phyloP scores from a whole-genome alignment of 1,140 invertebrate species.

The Zaprionus gabonicus region DNA sequence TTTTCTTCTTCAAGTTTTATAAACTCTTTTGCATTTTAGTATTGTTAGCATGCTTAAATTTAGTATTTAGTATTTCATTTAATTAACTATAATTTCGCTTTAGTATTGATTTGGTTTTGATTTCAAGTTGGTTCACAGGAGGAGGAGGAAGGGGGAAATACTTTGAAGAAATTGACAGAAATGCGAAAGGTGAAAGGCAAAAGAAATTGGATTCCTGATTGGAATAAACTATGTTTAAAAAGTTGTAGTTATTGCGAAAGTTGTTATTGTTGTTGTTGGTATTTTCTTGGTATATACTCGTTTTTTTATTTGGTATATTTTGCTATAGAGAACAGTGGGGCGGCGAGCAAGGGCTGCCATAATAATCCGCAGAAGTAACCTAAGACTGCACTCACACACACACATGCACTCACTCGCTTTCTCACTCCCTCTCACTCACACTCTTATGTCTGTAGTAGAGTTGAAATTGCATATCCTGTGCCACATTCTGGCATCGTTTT shows the following conservation, averaged over 20 bases:
- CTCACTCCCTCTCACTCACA: not conserved
- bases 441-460: slow-evolving; percentile 39
- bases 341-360: slow-evolving; percentile 16
- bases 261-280: slow-evolving; percentile 1
- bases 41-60: slow-evolving; percentile 48
- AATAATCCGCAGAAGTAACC: slow-evolving; percentile 26
- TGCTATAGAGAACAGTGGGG: slow-evolving; percentile 26
- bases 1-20: slow-evolving; percentile 60
- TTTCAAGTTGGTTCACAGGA: slow-evolving; percentile 14
- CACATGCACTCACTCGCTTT: not conserved
- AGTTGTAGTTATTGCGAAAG: slow-evolving; percentile 1
- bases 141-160: slow-evolving; percentile 5
- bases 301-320: slow-evolving; percentile 24
- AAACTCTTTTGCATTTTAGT: slow-evolving; percentile 61
- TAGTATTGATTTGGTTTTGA: slow-evolving; percentile 26
- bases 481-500: slow-evolving; percentile 56
- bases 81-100: slow-evolving; percentile 15
- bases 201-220: slow-evolving; percentile 13
- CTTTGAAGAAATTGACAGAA: slow-evolving; percentile 5
- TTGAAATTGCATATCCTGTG: slow-evolving; percentile 37
- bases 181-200: not conserved
- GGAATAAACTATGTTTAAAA: slow-evolving; percentile 12
- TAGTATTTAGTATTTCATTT: slow-evolving; percentile 19
- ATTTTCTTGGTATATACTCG: slow-evolving; percentile 3
- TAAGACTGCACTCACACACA: slow-evolving; percentile 9